Conservation (phyloP, 2,113 vertebrate species). For the Elgaria multicarinata region DNA sequence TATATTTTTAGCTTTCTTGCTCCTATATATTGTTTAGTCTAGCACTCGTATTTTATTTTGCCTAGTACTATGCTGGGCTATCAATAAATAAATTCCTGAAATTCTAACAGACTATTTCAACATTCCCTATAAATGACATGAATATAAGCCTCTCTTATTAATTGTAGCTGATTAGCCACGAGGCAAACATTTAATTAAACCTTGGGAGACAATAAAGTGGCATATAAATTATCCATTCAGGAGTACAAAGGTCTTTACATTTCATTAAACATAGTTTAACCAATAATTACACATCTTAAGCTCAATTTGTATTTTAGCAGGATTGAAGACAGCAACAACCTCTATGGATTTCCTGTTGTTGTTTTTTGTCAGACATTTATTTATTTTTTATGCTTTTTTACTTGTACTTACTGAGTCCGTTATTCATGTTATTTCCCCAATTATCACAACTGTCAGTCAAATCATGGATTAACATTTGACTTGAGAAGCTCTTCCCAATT, state of each 20-base stretch:
- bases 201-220: conserved; percentile 79
- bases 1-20: not conserved
- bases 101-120: conserved; percentile 61
- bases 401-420: conserved; percentile 68
- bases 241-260: conserved; percentile 77
- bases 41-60: not conserved
- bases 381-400: conserved; percentile 68
- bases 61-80: not conserved
- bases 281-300: conserved; percentile 69
- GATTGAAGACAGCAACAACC: conserved; percentile 60
- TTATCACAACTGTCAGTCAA: conserved; percentile 65
- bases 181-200: conserved; percentile 86
- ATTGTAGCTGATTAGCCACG: conserved; percentile 81
- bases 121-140: conserved; percentile 56
- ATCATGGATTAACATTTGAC: conserved; percentile 40
- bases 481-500: conserved; percentile 41
- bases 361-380: conserved; percentile 44
- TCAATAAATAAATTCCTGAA: conserved; percentile 40
- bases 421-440: conserved; percentile 54
- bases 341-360: conserved; percentile 43
- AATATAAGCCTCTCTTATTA: conserved; percentile 77
- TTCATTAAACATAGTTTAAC: conserved; percentile 79
- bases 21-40: not conserved
- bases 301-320: conserved; percentile 65
- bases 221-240: conserved; percentile 82